Evolutionary conservation across 2,797 vertebrate species (phyloP).

Genomic region (Hafferia zeledoni): DNA sequence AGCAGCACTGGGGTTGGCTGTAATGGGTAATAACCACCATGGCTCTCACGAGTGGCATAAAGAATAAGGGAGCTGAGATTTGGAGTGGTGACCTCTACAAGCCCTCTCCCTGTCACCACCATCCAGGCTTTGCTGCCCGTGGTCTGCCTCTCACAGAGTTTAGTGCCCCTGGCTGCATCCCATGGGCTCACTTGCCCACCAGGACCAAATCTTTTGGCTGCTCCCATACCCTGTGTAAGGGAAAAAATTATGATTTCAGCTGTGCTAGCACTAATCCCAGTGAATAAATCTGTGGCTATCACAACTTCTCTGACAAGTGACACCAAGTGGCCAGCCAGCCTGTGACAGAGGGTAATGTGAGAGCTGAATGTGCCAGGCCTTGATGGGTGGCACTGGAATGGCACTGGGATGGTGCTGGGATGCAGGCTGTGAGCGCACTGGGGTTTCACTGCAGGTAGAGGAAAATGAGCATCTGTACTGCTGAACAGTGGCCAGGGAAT

Average conservation of each 20-base stretch:
- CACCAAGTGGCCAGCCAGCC: background rate
- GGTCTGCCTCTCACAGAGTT: background rate
- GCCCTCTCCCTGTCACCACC: background rate
- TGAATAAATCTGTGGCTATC: background rate
- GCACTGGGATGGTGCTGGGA: background rate
- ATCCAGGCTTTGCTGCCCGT: background rate
- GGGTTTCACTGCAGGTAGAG: background rate
- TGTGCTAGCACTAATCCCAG: background rate
- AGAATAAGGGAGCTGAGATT: background rate
- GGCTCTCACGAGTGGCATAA: background rate
- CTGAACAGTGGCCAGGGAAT: background rate
- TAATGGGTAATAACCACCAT: background rate
- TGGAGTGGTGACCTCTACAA: background rate
- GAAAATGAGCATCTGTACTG: background rate
- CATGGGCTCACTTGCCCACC: background rate
- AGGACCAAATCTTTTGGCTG: background rate
- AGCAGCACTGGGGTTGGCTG: rapidly evolving
- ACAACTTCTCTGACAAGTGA: background rate
- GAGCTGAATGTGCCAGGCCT: background rate
- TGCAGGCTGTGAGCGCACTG: rapidly evolving
- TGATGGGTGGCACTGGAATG: background rate
- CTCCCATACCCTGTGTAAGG: background rate
- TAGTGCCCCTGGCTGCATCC: rapidly evolving
- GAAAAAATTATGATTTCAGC: background rate
- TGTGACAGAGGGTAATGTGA: rapidly evolving